Evolutionary conservation across 2,113 vertebrate genomes (phyloP).

Genomic region (Sorex fumeus): DNA sequence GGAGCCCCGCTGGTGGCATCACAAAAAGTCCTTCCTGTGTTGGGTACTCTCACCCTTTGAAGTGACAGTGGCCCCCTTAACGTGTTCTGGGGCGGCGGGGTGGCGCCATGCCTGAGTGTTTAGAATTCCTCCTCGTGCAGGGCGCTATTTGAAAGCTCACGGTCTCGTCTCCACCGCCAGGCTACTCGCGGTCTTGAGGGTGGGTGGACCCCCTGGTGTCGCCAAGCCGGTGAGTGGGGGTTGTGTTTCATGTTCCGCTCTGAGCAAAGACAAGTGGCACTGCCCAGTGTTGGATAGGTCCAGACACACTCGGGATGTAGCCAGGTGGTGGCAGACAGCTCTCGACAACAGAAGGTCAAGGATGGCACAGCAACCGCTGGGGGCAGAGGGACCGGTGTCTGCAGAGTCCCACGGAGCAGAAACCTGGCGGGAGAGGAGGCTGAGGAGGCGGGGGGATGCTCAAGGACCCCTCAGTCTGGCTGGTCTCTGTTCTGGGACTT

Average conservation of each 20-base stretch:
- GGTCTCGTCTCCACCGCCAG: background rate
- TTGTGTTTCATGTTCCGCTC: constrained; percentile 2
- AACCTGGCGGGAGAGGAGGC: background rate
- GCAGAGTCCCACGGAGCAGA: background rate
- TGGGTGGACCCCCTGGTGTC: background rate
- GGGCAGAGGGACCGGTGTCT: too few species aligned
- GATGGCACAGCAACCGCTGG: background rate
- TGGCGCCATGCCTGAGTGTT: background rate
- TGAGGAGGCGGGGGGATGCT: background rate
- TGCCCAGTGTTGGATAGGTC: background rate
- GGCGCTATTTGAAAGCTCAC: background rate
- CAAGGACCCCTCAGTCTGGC: too few species aligned
- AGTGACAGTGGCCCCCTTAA: background rate
- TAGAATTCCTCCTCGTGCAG: background rate
- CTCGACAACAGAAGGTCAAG: background rate
- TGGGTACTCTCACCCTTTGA: background rate
- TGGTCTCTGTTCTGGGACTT: too few species aligned
- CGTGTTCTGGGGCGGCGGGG: background rate
- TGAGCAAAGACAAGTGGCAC: background rate
- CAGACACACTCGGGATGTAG: background rate
- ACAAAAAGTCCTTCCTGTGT: background rate
- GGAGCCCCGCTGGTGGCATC: background rate
- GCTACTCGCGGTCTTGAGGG: background rate
- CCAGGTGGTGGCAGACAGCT: background rate
- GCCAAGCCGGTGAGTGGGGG: background rate